Evolutionary conservation across 2,797 vertebrate species (phyloP).

Genomic region (Brotula barbata): DNA sequence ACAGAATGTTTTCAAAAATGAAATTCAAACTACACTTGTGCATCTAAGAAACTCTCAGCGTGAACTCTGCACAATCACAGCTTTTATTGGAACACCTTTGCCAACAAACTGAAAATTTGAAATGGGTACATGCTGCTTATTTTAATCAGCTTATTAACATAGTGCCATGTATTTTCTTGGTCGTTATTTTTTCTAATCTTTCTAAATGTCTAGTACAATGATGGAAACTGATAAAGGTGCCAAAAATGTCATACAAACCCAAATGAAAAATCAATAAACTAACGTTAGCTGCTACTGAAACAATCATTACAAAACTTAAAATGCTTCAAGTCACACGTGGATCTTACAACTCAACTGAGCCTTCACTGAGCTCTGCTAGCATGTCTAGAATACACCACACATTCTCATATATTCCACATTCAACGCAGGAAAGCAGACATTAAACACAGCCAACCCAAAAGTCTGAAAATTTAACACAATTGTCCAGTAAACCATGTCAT

Average conservation of each 20-base stretch:
- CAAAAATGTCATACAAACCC: conserved; percentile 8
- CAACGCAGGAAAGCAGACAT: conserved; percentile 19
- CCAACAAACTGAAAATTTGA: neutral
- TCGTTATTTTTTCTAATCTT: conserved; percentile 24
- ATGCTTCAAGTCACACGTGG: conserved; percentile 39
- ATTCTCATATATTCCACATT: neutral
- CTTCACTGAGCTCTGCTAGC: conserved; percentile 18
- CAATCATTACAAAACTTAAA: conserved; percentile 25
- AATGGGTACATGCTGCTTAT: neutral
- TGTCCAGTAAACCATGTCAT: too few species aligned
- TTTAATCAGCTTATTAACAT: neutral
- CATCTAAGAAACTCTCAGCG: too few species aligned
- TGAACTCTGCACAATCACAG: too few species aligned
- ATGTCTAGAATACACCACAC: neutral
- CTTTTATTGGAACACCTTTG: neutral
- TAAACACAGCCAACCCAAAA: conserved; percentile 48
- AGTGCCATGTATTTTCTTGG: conserved; percentile 27
- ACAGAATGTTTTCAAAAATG: too few species aligned
- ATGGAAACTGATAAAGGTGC: conserved; percentile 49
- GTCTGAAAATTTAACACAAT: too few species aligned
- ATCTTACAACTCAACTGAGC: conserved; percentile 22
- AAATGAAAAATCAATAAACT: too few species aligned
- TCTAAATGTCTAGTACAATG: conserved; percentile 27
- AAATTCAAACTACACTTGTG: too few species aligned
- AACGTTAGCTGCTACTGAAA: conserved; percentile 16